Percentiles rank a stretch among this genome's conserved stretches.
These are phyloP conservation scores for Datnioides undecimradiatus DNA, from an alignment of 2,113 vertebrate species.

Conservation along the genomic window DNA sequence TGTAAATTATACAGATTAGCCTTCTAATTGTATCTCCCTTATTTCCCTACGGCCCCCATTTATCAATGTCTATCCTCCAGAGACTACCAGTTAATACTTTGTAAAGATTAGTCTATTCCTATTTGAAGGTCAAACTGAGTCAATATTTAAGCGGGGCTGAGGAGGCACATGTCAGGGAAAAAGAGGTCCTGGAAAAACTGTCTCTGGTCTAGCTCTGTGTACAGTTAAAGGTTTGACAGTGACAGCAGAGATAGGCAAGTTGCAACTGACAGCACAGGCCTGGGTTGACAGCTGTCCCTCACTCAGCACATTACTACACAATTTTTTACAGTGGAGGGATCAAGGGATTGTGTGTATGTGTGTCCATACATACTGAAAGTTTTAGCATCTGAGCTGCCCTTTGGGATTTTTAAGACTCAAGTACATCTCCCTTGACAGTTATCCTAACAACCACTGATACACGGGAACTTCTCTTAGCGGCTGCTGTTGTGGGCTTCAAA, in stretches of 20 bases:
- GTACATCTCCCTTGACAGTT: constrained; percentile 30
- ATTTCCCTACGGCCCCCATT: constrained; percentile 45
- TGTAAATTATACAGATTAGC: constrained; percentile 43
- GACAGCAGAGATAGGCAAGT: constrained; percentile 37
- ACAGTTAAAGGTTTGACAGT: constrained; percentile 42
- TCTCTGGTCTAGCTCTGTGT: constrained; percentile 3
- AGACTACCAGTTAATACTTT: constrained; percentile 47
- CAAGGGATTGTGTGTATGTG: constrained; percentile 13
- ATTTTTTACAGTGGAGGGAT: constrained; percentile 23
- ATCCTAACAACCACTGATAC: constrained; percentile 34
- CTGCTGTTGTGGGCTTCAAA: constrained; percentile 4
- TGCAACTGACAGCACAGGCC: constrained; percentile 22
- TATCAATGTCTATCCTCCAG: constrained; percentile 46
- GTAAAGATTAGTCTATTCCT: constrained; percentile 40
- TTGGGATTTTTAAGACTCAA: constrained; percentile 22
- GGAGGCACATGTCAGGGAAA: not conserved
- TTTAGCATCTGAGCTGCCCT: constrained; percentile 21
- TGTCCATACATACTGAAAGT: not conserved
- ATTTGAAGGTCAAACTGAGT: constrained; percentile 64
- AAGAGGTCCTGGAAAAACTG: constrained; percentile 8
- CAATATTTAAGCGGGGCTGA: constrained; percentile 55
- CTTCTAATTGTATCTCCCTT: constrained; percentile 20
- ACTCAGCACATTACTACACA: constrained; percentile 13
- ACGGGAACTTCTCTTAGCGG: not conserved
- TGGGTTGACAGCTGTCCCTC: constrained; percentile 64